Evolutionary conservation across 1,140 invertebrate species (phyloP).

Genomic region (Hyphantria cunea): DNA sequence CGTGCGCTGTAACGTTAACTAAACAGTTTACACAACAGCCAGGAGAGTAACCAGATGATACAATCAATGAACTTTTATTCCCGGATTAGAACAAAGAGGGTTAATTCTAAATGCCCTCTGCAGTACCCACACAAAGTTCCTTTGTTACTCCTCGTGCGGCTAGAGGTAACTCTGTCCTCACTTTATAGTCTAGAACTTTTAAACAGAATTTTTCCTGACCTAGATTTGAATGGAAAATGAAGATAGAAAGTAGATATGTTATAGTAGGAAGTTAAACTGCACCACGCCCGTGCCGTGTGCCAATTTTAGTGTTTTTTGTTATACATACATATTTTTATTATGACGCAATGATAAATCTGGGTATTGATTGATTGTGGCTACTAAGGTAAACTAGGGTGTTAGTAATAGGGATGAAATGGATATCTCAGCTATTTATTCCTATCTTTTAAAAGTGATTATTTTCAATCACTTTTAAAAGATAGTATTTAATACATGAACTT

Average conservation of each 20-base stretch:
- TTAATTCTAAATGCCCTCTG: background rate
- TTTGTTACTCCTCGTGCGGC: background rate
- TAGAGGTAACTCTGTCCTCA: background rate
- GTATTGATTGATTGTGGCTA: background rate
- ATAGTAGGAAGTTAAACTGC: no score
- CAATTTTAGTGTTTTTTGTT: no score
- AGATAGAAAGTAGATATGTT: background rate
- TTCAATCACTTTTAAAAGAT: no score
- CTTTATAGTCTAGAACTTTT: conserved; percentile 2
- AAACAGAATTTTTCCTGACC: conserved; percentile 1
- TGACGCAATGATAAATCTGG: background rate
- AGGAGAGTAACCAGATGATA: conserved; percentile 1
- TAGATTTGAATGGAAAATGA: background rate
- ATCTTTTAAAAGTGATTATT: no score
- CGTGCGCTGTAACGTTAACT: background rate
- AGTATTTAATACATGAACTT: no score
- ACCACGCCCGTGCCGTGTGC: no score
- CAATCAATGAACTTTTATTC: conserved; percentile 4
- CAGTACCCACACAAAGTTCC: background rate
- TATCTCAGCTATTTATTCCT: no score
- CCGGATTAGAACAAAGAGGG: conserved; percentile 8
- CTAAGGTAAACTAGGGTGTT: no score
- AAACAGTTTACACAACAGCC: conserved; percentile 11
- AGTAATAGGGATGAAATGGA: no score
- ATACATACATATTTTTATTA: background rate